A percentile compares a stretch with the other conserved stretches of the same genome.
These are phyloP conservation scores for Limnephilus lunatus DNA, from an alignment of 2,888 invertebrate species.

Conservation along the genomic window DNA sequence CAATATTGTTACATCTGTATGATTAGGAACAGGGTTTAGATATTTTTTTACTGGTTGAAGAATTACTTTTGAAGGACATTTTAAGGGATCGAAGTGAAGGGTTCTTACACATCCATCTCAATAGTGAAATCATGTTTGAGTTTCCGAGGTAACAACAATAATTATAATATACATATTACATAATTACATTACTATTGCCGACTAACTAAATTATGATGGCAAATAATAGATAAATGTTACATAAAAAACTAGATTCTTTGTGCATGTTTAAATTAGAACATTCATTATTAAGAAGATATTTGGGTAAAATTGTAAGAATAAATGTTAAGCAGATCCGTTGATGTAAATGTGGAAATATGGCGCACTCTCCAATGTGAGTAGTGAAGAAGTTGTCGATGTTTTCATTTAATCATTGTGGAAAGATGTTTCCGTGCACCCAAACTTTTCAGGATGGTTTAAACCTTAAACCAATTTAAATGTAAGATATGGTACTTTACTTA, in stretches of 20 bases:
- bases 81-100: conserved; percentile 13
- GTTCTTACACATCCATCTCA: conserved; percentile 2
- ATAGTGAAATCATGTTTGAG: conserved; percentile 29
- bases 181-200: conserved; percentile 18
- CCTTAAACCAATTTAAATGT: neutral
- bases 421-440: conserved; percentile 15
- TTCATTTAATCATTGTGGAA: conserved; percentile 4
- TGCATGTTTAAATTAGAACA: conserved; percentile 35
- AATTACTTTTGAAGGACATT: conserved; percentile 34
- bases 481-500: conserved; percentile 49
- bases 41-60: conserved; percentile 52
- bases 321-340: conserved; percentile 16
- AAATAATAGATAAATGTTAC: conserved; percentile 39
- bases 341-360: neutral
- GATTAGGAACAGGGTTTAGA: conserved; percentile 66
- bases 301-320: conserved; percentile 21
- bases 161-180: neutral
- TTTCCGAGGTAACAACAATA: conserved; percentile 25
- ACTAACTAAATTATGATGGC: neutral
- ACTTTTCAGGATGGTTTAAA: neutral
- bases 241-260: conserved; percentile 33
- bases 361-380: neutral
- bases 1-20: conserved; percentile 59
- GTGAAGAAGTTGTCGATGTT: neutral
- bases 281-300: conserved; percentile 28